phyloP scores from a whole-genome alignment of 2,113 vertebrate genomes.

The Rhinoderma darwinii region DNA sequence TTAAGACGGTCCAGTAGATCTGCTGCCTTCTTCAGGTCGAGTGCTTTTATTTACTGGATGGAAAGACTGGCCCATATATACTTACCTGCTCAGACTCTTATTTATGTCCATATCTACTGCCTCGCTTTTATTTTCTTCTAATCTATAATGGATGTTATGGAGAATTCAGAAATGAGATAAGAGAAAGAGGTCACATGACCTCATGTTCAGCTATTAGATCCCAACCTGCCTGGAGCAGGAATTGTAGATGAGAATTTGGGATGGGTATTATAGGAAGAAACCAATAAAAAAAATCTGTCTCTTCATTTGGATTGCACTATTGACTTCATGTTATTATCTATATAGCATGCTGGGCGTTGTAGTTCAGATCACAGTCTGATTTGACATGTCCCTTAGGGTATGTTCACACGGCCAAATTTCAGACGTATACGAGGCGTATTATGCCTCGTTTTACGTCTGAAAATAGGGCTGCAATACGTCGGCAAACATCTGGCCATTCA shows the following conservation, averaged over 20 bases:
- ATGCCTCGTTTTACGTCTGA: too few species aligned
- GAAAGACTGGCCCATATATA: not conserved
- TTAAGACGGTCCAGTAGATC: conserved; percentile 3
- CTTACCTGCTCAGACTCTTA: not conserved
- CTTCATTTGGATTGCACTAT: not conserved
- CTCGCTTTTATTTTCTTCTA: not conserved
- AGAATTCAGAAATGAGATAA: conserved; percentile 23
- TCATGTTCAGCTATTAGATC: conserved; percentile 24
- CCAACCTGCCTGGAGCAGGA: not conserved
- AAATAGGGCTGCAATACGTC: too few species aligned
- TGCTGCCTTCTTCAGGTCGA: not conserved
- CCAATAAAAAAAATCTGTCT: not conserved
- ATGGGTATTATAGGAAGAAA: not conserved
- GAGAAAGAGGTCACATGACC: not conserved
- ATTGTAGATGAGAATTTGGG: not conserved
- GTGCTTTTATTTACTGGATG: not conserved
- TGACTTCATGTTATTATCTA: not conserved
- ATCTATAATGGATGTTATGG: not conserved
- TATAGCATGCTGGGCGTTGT: not conserved
- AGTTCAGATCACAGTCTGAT: not conserved
- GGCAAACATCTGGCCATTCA: too few species aligned
- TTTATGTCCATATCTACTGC: not conserved
- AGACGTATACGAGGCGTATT: too few species aligned
- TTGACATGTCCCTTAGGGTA: too few species aligned
- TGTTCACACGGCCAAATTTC: too few species aligned